A percentile compares a stretch with the other conserved stretches of the same genome.
phyloP scores from a whole-genome alignment of 2,797 vertebrate species.

The Chloroceryle inda region DNA sequence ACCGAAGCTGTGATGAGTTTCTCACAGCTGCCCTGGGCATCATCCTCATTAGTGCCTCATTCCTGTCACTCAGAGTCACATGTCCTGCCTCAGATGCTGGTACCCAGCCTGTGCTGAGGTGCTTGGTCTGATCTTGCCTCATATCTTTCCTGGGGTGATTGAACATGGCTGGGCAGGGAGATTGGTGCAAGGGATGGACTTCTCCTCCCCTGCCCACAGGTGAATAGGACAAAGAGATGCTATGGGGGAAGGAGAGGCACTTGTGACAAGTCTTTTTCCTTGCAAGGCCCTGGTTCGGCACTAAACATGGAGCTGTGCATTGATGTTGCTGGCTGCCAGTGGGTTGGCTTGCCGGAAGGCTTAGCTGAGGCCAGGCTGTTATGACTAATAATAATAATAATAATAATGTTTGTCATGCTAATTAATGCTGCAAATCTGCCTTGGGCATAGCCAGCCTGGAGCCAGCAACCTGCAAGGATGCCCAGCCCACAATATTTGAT shows the following conservation, averaged over 20 bases:
- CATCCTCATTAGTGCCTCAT: not conserved
- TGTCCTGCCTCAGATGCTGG: not conserved
- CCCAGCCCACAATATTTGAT: accelerated
- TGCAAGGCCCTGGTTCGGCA: not conserved
- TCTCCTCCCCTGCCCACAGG: not conserved
- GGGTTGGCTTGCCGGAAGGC: not conserved
- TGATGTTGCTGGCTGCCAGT: not conserved
- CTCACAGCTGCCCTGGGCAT: slow-evolving; percentile 34
- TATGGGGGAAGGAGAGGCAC: not conserved
- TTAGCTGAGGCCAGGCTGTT: not conserved
- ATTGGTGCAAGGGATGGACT: not conserved
- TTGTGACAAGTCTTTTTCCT: not conserved
- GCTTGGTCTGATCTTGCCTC: not conserved
- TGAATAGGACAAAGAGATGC: not conserved
- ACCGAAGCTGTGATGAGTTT: slow-evolving; percentile 31
- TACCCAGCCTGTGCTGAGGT: not conserved
- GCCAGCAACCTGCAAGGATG: not conserved
- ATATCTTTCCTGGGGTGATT: not conserved
- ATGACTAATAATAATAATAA: slow-evolving; percentile 30
- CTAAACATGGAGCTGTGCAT: not conserved
- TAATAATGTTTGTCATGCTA: slow-evolving; percentile 48
- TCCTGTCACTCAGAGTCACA: not conserved
- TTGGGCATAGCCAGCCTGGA: slow-evolving; percentile 3
- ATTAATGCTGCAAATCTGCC: not conserved
- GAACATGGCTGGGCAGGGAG: not conserved